Percentiles rank a stretch among this genome's conserved stretches.
Evolutionary conservation across 2,113 vertebrate species (phyloP).

Genomic region (Plestiodon gilberti): DNA sequence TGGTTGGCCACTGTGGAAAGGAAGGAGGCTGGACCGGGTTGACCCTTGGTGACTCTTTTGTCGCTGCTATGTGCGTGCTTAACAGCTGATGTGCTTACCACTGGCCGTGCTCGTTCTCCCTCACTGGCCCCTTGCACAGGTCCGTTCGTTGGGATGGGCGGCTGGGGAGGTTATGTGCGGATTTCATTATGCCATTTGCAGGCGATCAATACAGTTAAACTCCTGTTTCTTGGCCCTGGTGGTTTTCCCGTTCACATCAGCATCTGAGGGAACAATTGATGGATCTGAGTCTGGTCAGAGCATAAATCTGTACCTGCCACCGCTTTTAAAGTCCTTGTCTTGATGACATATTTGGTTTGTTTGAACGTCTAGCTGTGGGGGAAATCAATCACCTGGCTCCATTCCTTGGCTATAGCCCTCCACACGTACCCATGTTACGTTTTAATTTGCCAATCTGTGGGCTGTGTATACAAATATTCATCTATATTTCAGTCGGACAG

Average conservation of each 20-base stretch:
- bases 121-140: not conserved
- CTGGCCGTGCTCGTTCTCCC: not conserved
- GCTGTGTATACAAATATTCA: slow-evolving; percentile 55
- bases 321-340: slow-evolving; percentile 60
- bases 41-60: too few species aligned
- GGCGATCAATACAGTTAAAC: slow-evolving; percentile 9
- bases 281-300: slow-evolving; percentile 5
- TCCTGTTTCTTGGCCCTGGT: rapidly evolving
- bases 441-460: slow-evolving; percentile 74
- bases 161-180: not conserved
- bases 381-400: slow-evolving; percentile 70
- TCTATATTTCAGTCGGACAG: slow-evolving; percentile 74
- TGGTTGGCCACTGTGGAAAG: too few species aligned
- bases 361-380: slow-evolving; percentile 62
- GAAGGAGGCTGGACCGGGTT: too few species aligned
- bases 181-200: slow-evolving; percentile 9
- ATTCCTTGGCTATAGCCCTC: slow-evolving; percentile 18
- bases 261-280: slow-evolving; percentile 55
- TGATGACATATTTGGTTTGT: slow-evolving; percentile 71
- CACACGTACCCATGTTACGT: slow-evolving; percentile 15
- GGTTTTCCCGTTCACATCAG: slow-evolving; percentile 12
- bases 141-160: rapidly evolving
- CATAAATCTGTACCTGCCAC: slow-evolving; percentile 50
- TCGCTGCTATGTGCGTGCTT: too few species aligned
- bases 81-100: too few species aligned